Evolutionary conservation across 2,797 vertebrate genomes (phyloP), one percentile per base, ranked within the genome.

Genomic region (Brachyrhaphis roseni): DNA sequence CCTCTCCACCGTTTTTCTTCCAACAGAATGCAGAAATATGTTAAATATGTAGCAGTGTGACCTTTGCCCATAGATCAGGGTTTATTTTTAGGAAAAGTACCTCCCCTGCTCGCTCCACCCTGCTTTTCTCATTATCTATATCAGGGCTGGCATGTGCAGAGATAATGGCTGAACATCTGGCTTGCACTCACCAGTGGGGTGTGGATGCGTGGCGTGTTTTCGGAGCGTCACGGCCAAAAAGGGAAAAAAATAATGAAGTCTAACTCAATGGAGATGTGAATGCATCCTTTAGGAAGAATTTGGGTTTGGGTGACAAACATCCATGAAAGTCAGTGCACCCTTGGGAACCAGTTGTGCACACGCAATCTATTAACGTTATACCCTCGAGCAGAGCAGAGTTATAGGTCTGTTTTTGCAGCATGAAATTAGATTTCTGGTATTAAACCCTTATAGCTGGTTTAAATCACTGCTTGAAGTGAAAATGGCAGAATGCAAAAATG

Each of bases 11-110:
- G 15, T 75, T 45, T 72, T 70, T 46, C 88, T 86, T 83, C 86
- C 80, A 45, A 80, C n/a, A 88, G 86, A 88, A 80, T 85, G 84
- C 81, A 53, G 86, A 95, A 95, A 92, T 89, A 94, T 95, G 91
- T 81, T 75, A 94, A 94, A 92, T 88, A 96, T 94, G 94, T 89
- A 87, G 90, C 81, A 79, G 64, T 28, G 78, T 88, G 91, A 93
- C 91, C 90, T 55, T 79, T 72, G 87, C 79, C 76, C 81, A 78
- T 23, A 90, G 87, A 91, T 89, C 85, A 86, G 80, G 34, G 73
- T 81, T 87, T 95, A 94, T 95, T 94, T 95, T 94, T 93, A 92
- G 91, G 39, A 64, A 71, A 75, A 80, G 81, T 43, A 34, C 78
- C 79, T 76, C 53, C 74, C 77, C 84, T 76, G 55, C n/a, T 72